Base-by-base conservation (phyloP, 2,888 invertebrate genomes). In the Hypolimnas misippus region DNA sequence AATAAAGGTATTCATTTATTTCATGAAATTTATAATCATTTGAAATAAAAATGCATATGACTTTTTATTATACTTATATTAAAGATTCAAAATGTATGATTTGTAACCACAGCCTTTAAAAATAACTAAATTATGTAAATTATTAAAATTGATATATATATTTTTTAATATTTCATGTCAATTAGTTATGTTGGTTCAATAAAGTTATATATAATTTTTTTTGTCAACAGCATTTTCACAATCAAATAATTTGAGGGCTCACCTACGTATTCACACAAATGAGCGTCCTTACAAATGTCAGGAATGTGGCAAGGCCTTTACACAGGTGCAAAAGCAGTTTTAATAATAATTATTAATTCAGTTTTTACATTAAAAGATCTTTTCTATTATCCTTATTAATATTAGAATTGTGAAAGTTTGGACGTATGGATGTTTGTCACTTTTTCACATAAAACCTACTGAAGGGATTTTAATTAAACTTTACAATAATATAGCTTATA, bases 251-350 rank as follows among this genome's bases (percentile, higher is more conserved):
- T 74, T 92, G 75, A 81, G 92, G 25, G 92, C 92, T 12, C 92
- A 92, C 62, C 86, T 92, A 2, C 90, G 92, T 51, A 92, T 92
- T 58, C 92, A 92, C 76, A 92, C 92, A 40, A 92, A 92, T 65
- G 92, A 92, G 73, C 78, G 92, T 49, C 92, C 92, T 4, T 92
- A 92, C 74, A 92, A 92, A 74, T 92, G 92, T 72, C 77, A 78
- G 16, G 91, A 91, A 68, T 92, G 92, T 65, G 92, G 92, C 38
- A 92, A 92, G 70, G 92, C 92, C 0, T 92, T 92, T 66, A 92
- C 92, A 33, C 92, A 92, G 89, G 92, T 92, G 78, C 65, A 29
- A 16, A 14, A 33, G 16, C 3, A 8, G 14, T 17, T 16, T 5
- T n/a, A 40, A 38, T 10, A 35, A 21, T 31, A 1, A 49, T 50